Evolutionary conservation across 2,888 invertebrate genomes (phyloP), one percentile per base, ranked within the genome.

Genomic region (Macropis europaea): DNA sequence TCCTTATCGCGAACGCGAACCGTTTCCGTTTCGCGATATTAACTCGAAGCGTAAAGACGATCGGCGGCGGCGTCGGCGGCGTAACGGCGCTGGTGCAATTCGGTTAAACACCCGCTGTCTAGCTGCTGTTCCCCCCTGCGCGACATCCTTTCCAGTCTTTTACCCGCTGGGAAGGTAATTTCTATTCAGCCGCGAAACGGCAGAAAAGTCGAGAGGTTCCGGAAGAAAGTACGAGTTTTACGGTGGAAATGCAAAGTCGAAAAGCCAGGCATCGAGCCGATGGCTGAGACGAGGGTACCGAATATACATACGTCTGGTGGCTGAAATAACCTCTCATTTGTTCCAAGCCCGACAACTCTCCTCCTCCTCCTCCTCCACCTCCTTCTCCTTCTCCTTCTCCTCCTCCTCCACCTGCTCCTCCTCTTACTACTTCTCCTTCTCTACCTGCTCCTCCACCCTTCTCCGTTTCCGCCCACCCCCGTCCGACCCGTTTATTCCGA

Each of bases 271-370:
- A n/a, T 54, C 40, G 48, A 53, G 15, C 26, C 67, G 68, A 66
- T 63, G 42, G 34, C 30, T 59, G 77, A 69, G 66, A 63, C 60
- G 62, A 59, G 38, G 45, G 45, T 26, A 53, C 40, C 40, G 63
- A 53, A 60, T 63, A 57, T 63, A 73, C 69, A 42, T 67, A 68
- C 70, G 66, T 76, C 57, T 56, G 40, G 42, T 45, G 61, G 40
- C 56, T 48, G 67, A 69, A 62, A 69, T 74, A 74, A 76, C 79
- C 76, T 83, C 75, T 84, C 85, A 84, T 85, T 85, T 85, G 76
- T 85, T 82, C 76, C 69, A 66, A 67, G 60, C 60, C 67, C 17
- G 56, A 32, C 60, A 26, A 28, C 43, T 26, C 66, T 64, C 52
- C 15, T 38, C 30, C 28, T 22, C 34, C 54, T 57, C 34, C 2